Evolutionary conservation across 2,888 invertebrate species (phyloP), one percentile per base, ranked within the genome.

Genomic region (Pandemis corylana): DNA sequence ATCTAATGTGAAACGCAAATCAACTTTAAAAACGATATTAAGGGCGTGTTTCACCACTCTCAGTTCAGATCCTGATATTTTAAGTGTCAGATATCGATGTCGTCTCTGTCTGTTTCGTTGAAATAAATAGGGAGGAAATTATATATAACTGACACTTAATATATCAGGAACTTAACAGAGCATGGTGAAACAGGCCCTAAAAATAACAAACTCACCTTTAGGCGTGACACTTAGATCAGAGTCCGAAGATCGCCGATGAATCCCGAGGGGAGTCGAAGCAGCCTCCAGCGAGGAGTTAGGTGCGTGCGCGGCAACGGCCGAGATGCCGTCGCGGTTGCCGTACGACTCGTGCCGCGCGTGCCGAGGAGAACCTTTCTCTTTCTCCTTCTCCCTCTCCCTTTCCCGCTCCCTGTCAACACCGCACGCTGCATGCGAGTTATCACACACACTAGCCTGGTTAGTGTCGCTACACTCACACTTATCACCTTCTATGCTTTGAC

Each of bases 191-290:
- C 20, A 20, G 20, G 20, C 20, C 20, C 20, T 20, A 20, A 36
- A 2, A 36, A 36, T 36, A 9, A 13, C 36, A 13, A 20, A 80
- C 84, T 79, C 71, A 98, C 99, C 98, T 97, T 98, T 98, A 5
- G 98, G 98, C 12, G 98, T 98, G 67, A 98, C 96, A 93, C 97
- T 98, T 80, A 98, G 95, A 92, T 99, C 99, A 0, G 99, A 98
- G 90, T 99, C 99, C 3, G 98, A 98, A 5, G 98, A 98, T 80
- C 98, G 95, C 70, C 98, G 95, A 85, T 97, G 96, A 77, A 94
- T 97, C 91, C 90, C 95, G 90, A 88, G 86, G 68, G 88, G 95
- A 53, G 94, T 93, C 0, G 95, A 95, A 5, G 95, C 88, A 49
- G 95, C 91, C 83, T 94, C 90, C 76, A 93, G 85, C 28, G 92